Base-by-base conservation (phyloP, 1,140 invertebrate species). In the Megathymus violae region DNA sequence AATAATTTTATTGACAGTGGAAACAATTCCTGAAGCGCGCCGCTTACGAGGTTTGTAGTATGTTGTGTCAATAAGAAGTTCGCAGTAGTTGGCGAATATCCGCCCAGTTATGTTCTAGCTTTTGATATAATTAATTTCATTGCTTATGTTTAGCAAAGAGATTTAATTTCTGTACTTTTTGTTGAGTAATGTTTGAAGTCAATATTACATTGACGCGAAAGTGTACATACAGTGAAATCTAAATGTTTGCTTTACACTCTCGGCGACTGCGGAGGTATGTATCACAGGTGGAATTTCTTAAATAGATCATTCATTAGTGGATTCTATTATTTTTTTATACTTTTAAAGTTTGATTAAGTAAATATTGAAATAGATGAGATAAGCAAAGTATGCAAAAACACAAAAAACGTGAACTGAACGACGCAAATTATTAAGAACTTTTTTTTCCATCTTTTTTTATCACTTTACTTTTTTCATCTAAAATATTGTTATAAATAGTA, bases 171-270 rank as follows among this genome's bases (percentile, higher is more conserved):
- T 2, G n/a, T 7, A 36, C 1, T 36, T 3, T 36, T 34, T 4
- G 6, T 34, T 36, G 15, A 36, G 27, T 50, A 17, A 10, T 34
- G 15, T 50, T 36, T 34, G 31, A 36, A n/a, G 25, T 43, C 16
- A 47, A 27, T 48, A 31, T 15, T 46, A 19, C 6, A 25, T 56
- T 9, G 19, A 27, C 25, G 13, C 27, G 16, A 6, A 10, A 44
- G 38, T 22, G 19, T 41, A 31, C 16, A 44, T 4, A 82, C 67
- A 76, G 56, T 63, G 66, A 69, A 62, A 64, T 71, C 58, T 71
- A 76, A 83, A 89, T 88, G 86, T 85, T 89, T 81, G 67, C 78
- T 73, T 73, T 85, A 46, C 75, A 79, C 56, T 83, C 84, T 25
- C 73, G 68, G 41, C 71, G 80, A 44, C 73, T 89, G 69, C 77